phyloP scores from a whole-genome alignment of 64 coral and sea anemone genomes.

The Dendronephthya gigantea region DNA sequence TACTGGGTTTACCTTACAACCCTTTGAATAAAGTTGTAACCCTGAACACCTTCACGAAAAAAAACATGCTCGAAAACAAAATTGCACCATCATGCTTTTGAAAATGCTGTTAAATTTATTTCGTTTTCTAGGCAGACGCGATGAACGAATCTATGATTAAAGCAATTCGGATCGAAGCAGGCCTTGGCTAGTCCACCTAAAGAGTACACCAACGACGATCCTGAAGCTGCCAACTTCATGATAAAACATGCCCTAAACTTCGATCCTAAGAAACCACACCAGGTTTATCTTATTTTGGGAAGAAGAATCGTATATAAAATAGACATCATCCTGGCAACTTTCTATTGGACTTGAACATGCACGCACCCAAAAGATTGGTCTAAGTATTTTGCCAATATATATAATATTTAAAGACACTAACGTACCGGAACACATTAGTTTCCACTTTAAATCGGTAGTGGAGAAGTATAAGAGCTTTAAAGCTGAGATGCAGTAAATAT shows the following conservation, averaged over 20 bases:
- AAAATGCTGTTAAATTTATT: neutral
- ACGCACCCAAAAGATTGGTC: neutral
- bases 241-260: neutral
- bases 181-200: neutral
- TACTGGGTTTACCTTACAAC: too few relatives aligned
- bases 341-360: too few relatives aligned
- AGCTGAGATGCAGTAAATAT: neutral
- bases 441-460: neutral
- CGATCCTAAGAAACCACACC: neutral
- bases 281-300: too few relatives aligned
- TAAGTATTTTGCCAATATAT: neutral
- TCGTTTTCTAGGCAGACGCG: neutral
- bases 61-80: too few relatives aligned
- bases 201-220: slow-evolving; percentile 6
- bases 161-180: neutral
- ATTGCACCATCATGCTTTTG: too few relatives aligned
- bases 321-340: too few relatives aligned
- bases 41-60: too few relatives aligned
- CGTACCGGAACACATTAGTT: neutral
- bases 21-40: too few relatives aligned
- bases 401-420: neutral
- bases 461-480: neutral
- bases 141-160: neutral
- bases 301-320: too few relatives aligned
- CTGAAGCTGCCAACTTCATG: too few relatives aligned